Evolutionary conservation across 2,888 invertebrate species (phyloP), one percentile per base, ranked within the genome.

Genomic region (Tetranychus piercei): DNA sequence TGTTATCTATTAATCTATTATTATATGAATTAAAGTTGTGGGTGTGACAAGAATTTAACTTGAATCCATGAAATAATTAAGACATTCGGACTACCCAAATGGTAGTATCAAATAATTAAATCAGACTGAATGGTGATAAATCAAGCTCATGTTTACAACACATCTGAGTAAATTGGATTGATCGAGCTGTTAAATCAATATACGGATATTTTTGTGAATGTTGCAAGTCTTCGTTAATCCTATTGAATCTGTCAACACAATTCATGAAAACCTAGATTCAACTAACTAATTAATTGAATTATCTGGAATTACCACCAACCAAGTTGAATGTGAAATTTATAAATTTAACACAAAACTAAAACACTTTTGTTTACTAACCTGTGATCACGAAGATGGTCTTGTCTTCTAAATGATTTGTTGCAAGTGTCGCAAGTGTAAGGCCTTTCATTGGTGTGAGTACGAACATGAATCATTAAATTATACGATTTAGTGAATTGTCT

Each of bases 401-500:
- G 97, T 81, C 97, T 86, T 80, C 97, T 86, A 85, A 97, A 97
- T 15, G 95, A 94, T 84, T 97, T 97, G 77, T 92, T 92, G 82
- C 97, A 97, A 80, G 96, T 92, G 83, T 97, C 96, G 84, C 97
- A 97, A 73, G 93, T 91, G 83, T 94, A 97, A 0, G 97, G 96
- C 75, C 97, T 85, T 83, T 97, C 97, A 81, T 96, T 94, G 6
- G 96, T 97, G 82, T 97, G 96, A 2, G 96, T 97, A 81, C 95
- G 85, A 82, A 96, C 96, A 86, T 97, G 97, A 80, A 97, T 97
- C 79, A 96, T 86, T 81, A 97, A 85, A 84, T 97, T 97, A 84
- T 94, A 97, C 23, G 92, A 93, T 84, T 97, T 97, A 77, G 96
- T 96, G 83, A 97, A 97, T 82, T 95, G 94, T n/a, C 97, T 88